Percentiles rank a stretch among this genome's conserved stretches.
Conservation (phyloP, 2,113 vertebrate genomes). For the Ondatra zibethicus region DNA sequence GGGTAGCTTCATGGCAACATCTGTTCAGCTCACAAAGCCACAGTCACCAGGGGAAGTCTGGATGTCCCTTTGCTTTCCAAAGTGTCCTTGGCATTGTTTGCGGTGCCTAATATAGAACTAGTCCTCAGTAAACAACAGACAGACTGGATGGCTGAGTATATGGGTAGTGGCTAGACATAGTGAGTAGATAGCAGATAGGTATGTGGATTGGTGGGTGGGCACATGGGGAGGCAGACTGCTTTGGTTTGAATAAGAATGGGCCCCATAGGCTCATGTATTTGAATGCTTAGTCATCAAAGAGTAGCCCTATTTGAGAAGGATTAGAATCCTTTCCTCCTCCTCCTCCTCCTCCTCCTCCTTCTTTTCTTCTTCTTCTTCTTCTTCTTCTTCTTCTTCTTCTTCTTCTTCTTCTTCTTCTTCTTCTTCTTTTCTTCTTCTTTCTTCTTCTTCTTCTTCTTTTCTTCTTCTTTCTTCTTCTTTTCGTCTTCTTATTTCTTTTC, state of each 20-base stretch:
- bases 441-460: too few species aligned
- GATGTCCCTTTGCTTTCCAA: background rate
- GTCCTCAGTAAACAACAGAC: background rate
- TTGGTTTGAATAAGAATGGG: background rate
- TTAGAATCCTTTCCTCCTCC: background rate
- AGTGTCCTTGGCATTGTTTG: background rate
- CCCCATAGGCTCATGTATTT: background rate
- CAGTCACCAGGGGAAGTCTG: background rate
- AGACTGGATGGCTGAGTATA: background rate
- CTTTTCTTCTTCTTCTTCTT: background rate
- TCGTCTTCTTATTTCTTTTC: background rate
- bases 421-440: too few species aligned
- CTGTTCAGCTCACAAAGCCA: background rate
- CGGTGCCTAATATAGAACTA: too few species aligned
- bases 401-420: too few species aligned
- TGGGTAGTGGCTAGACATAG: background rate
- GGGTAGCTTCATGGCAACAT: background rate
- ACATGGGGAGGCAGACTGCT: too few species aligned
- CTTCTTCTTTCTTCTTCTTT: background rate
- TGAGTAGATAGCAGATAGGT: rapidly evolving
- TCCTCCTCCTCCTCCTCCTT: background rate
- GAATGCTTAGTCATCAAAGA: background rate
- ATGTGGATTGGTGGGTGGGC: background rate
- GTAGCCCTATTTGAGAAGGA: background rate
- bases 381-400: background rate